Evolutionary conservation across 2,797 vertebrate species (phyloP).

Genomic region (Epinephelus coioides): DNA sequence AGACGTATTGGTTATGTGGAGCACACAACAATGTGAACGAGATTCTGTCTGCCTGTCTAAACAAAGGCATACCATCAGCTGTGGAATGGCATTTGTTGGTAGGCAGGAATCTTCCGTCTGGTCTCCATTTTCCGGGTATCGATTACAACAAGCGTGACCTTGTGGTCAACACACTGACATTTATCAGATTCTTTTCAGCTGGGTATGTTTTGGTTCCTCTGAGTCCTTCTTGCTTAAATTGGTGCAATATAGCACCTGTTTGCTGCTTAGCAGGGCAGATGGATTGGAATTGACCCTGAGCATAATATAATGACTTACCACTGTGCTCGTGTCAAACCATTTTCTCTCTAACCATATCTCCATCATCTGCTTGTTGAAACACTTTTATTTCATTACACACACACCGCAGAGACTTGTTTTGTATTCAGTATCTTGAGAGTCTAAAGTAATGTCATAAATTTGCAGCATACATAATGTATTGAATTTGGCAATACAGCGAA

Average conservation of each 20-base stretch:
- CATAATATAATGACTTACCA: not conserved
- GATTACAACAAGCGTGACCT: constrained; percentile 36
- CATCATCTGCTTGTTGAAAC: not conserved
- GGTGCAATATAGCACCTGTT: constrained; percentile 9
- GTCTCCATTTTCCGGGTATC: constrained; percentile 29
- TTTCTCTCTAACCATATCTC: constrained; percentile 2
- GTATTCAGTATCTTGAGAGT: constrained; percentile 14
- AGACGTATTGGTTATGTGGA: constrained; percentile 25
- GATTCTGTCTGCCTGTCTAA: not conserved
- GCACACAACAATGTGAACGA: constrained; percentile 16
- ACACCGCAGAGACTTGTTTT: not conserved
- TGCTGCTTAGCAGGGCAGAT: constrained; percentile 13
- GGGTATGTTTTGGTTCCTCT: not conserved
- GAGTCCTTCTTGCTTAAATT: constrained; percentile 12
- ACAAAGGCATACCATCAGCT: constrained; percentile 31
- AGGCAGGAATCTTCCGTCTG: constrained; percentile 23
- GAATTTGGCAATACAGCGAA: constrained; percentile 6
- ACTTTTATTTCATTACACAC: not conserved
- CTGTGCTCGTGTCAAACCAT: not conserved
- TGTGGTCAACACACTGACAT: constrained; percentile 29
- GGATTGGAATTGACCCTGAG: constrained; percentile 4
- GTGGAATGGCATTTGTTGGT: constrained; percentile 36
- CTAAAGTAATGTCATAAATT: constrained; percentile 19
- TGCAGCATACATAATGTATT: constrained; percentile 7
- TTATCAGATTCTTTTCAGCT: constrained; percentile 1